Evolutionary conservation across 2,888 invertebrate species (phyloP), one percentile per base, ranked within the genome.

Genomic region (Sinodicranocentrus sp.): DNA sequence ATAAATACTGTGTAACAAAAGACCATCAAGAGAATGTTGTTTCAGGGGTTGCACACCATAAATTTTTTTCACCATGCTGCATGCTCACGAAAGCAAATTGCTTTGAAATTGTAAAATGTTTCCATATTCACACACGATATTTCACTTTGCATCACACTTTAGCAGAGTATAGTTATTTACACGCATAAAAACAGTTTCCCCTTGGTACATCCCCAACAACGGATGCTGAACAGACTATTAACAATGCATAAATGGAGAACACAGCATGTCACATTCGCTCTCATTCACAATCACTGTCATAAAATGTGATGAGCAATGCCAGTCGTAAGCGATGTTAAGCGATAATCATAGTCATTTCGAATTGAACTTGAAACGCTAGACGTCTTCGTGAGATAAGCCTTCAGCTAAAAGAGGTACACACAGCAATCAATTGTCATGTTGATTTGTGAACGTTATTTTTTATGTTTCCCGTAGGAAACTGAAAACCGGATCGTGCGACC

Each of bases 251-350:
- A 10, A 57, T 52, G 28, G 6, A 25, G 21, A 57, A 61, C 61
- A 61, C n/a, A 43, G 43, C 43, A 43, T 65, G 61, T 67, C 52
- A 67, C 76, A 76, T 63, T 76, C 76, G 76, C 67, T 65, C 65
- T 76, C 76, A 76, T 76, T 68, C 48, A 17, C 23, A 23, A 65
- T 63, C 63, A 39, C 63, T 65, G 65, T 65, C 65, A 65, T 65
- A 65, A 65, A 65, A 65, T 1, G 3, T 17, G 10, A 65, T 43
- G 65, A 13, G 2, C 19, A 65, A 39, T 65, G 23, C 43, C 1
- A n/a, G 6, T 43, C 21, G 54, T 65, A 76, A 73, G 63, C 65
- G 48, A 13, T 54, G 54, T 39, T 54, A 76, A 76, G 65, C 52
- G 76, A 19, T 63, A 23, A 71, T 57, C 33, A 28, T 26, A 26